Conservation (phyloP, 2,888 invertebrate genomes). For the Troides aeacus region DNA sequence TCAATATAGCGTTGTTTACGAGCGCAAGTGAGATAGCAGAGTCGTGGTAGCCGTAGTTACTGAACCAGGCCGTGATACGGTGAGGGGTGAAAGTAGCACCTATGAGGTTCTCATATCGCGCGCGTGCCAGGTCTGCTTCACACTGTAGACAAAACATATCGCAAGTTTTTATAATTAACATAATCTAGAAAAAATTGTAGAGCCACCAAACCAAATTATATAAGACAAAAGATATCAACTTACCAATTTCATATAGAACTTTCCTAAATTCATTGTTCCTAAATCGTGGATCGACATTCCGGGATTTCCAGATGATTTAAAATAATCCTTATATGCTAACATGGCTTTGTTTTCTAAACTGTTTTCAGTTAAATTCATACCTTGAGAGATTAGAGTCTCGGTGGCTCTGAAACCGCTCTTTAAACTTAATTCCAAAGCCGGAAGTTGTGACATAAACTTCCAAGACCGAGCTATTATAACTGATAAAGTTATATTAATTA, state of each 20-base stretch:
- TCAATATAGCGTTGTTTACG: slow-evolving; percentile 82
- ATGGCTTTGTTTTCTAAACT: slow-evolving; percentile 53
- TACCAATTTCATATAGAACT: slow-evolving; percentile 72
- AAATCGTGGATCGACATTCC: slow-evolving; percentile 58
- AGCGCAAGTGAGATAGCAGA: slow-evolving; percentile 84
- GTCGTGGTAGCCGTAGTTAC: slow-evolving; percentile 89
- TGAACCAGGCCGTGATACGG: slow-evolving; percentile 84
- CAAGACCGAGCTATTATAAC: slow-evolving; percentile 69
- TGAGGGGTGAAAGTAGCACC: slow-evolving; percentile 77
- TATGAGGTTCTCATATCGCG: slow-evolving; percentile 76
- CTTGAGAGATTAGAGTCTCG: slow-evolving; percentile 58
- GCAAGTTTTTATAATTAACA: neutral
- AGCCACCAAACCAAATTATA: neutral
- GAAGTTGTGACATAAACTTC: slow-evolving; percentile 78
- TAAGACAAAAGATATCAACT: slow-evolving; percentile 31
- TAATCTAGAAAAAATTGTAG: neutral
- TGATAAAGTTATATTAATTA: slow-evolving; percentile 68
- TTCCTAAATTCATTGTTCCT: slow-evolving; percentile 56
- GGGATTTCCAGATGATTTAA: slow-evolving; percentile 49
- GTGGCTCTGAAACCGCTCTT: slow-evolving; percentile 62
- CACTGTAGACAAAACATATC: slow-evolving; percentile 44
- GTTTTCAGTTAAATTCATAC: slow-evolving; percentile 45
- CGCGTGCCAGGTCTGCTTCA: slow-evolving; percentile 54
- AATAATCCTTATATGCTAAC: slow-evolving; percentile 60
- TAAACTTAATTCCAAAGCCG: slow-evolving; percentile 79